Evolutionary conservation across 2,797 vertebrate species (phyloP).

Genomic region (Spinus olivaceus): DNA sequence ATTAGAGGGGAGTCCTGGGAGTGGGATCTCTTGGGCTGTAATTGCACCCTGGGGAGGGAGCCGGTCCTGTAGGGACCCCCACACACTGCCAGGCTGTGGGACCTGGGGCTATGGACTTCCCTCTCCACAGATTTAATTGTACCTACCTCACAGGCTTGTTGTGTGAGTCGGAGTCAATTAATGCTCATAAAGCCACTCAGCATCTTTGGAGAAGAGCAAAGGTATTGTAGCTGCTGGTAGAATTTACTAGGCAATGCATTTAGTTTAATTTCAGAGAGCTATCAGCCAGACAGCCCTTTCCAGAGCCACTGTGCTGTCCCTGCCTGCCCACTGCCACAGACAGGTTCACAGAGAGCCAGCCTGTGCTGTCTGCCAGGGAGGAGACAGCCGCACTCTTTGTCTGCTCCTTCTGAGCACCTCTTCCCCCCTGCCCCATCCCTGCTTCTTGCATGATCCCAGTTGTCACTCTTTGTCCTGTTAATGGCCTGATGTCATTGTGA

Average conservation of each 20-base stretch:
- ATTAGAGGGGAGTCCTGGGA: background rate
- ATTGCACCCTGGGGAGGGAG: accelerated
- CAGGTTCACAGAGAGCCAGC: background rate
- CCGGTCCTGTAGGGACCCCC: background rate
- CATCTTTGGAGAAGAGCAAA: background rate
- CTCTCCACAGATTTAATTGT: background rate
- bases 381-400: background rate
- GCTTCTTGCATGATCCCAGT: background rate
- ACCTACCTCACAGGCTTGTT: background rate
- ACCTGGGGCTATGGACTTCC: background rate
- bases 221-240: background rate
- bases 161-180: background rate
- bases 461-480: background rate
- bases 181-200: background rate
- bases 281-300: background rate
- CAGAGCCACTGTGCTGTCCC: background rate
- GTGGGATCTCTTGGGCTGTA: background rate
- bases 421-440: background rate
- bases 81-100: accelerated
- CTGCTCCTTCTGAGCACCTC: background rate
- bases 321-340: background rate
- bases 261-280: background rate
- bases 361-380: background rate
- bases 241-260: background rate
- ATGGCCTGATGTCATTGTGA: constrained; percentile 33